These are phyloP conservation scores for Brachionus rotundiformis DNA, from an alignment of 1,140 invertebrate genomes.

Conservation along the genomic window DNA sequence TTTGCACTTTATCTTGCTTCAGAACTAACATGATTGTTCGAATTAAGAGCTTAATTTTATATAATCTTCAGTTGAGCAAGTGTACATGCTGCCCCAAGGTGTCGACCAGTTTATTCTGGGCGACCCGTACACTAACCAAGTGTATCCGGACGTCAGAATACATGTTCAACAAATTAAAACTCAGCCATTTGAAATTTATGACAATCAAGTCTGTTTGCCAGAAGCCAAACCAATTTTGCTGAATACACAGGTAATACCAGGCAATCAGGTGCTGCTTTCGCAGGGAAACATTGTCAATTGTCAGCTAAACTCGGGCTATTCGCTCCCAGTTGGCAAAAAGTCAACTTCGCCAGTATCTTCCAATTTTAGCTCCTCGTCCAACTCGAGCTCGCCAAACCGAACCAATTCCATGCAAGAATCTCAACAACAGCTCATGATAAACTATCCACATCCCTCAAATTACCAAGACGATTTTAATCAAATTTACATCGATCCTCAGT, in stretches of 20 bases:
- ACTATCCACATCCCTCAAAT: background rate
- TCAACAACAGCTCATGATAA: background rate
- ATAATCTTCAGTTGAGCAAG: conserved; percentile 6
- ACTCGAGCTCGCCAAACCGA: conserved; percentile 21
- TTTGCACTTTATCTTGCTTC: background rate
- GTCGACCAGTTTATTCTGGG: background rate
- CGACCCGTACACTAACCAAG: background rate
- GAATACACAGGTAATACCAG: background rate
- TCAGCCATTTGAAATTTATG: conserved; percentile 22
- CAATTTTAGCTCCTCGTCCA: conserved; percentile 5
- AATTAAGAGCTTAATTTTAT: background rate
- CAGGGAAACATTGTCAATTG: background rate
- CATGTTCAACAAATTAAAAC: background rate
- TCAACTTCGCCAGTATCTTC: conserved; percentile 15
- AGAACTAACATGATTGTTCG: background rate
- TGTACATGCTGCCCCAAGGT: background rate
- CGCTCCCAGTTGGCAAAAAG: conserved; percentile 3
- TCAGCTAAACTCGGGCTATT: background rate
- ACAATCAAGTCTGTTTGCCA: background rate
- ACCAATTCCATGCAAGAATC: background rate
- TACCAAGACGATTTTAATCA: background rate
- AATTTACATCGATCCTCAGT: background rate
- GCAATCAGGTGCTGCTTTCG: conserved; percentile 27
- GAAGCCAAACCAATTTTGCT: background rate
- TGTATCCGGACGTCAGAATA: background rate